Evolutionary conservation across 2,888 invertebrate genomes (phyloP), one percentile per base, ranked within the genome.

Genomic region (Drosophila kambysellisi): DNA sequence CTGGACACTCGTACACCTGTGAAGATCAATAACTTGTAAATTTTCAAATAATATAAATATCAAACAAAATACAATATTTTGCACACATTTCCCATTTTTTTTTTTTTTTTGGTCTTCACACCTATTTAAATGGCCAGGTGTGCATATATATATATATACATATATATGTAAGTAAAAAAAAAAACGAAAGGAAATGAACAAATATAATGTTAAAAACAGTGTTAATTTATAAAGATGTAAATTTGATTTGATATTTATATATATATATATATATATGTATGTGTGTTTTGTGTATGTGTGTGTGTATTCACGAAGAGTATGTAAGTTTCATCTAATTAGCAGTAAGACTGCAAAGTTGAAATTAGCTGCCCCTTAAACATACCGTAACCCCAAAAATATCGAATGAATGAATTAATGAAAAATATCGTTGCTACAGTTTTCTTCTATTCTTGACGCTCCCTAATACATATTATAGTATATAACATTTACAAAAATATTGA

Each of bases 401-500:
- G 43, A 59, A 46, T 64, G 17, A 68, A 25, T 51, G 41, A 50
- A 35, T 50, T n/a, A n/a, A 51, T 32, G 20, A 57, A 53, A 63
- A 43, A 68, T 72, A 64, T 63, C 67, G 56, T 60, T 70, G 43
- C 51, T 69, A n/a, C n/a, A 53, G 41, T 43, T 64, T 39, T 64
- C n/a, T 67, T 15, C 39, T 29, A 56, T 54, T 41, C 25, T 43
- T 43, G 25, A 25, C 20, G 37, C 53, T 53, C 12, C 60, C 50
- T 52, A 48, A 37, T 35, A 29, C 25, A 35, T 35, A 35, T 57
- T 17, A 64, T 48, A 41, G 56, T 39, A 64, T 59, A 59, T 32
- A 58, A 76, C 61, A 79, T 75, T 79, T 77, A 76, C 57, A 70
- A 66, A 78, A 63, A 73, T 67, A 76, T 61, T 48, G 46, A 76